Percentiles rank a stretch among this genome's conserved stretches.
These are phyloP conservation scores for Gallinago nigripennis DNA, from an alignment of 2,797 vertebrate genomes.

Conservation along the genomic window DNA sequence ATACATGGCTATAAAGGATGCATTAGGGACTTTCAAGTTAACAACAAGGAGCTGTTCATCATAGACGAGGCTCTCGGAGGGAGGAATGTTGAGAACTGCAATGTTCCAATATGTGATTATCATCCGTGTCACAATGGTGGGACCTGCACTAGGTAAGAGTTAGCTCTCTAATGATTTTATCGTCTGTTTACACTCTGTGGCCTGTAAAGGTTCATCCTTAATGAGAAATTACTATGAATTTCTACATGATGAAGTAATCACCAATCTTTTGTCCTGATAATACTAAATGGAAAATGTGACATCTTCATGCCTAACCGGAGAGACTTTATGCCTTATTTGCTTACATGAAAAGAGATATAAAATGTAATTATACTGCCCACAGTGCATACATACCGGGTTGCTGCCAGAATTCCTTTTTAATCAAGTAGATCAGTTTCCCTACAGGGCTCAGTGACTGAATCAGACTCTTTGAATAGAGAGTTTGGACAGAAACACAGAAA, in stretches of 20 bases:
- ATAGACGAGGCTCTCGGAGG: constrained; percentile 79
- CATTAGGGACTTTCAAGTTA: constrained; percentile 85
- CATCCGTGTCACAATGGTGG: constrained; percentile 84
- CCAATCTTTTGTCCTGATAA: not conserved
- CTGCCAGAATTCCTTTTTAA: not conserved
- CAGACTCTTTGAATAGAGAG: not conserved
- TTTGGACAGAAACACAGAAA: not conserved
- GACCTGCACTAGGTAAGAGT: constrained; percentile 83
- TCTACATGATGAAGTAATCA: not conserved
- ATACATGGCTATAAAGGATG: constrained; percentile 82
- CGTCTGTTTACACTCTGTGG: not conserved
- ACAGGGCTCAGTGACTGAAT: not conserved
- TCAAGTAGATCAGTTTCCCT: not conserved
- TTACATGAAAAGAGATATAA: not conserved
- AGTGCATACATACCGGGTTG: not conserved
- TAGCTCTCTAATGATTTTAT: not conserved
- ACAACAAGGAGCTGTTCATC: constrained; percentile 81
- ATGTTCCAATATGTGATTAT: constrained; percentile 79
- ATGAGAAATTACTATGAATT: not conserved
- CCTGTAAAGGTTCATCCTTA: not conserved
- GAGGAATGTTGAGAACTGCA: constrained; percentile 85
- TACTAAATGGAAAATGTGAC: not conserved
- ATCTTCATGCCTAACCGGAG: not conserved
- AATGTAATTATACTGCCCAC: not conserved
- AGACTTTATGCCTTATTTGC: not conserved